Evolutionary conservation across 1,140 invertebrate species (phyloP).

Genomic region (Drosophila saltans): DNA sequence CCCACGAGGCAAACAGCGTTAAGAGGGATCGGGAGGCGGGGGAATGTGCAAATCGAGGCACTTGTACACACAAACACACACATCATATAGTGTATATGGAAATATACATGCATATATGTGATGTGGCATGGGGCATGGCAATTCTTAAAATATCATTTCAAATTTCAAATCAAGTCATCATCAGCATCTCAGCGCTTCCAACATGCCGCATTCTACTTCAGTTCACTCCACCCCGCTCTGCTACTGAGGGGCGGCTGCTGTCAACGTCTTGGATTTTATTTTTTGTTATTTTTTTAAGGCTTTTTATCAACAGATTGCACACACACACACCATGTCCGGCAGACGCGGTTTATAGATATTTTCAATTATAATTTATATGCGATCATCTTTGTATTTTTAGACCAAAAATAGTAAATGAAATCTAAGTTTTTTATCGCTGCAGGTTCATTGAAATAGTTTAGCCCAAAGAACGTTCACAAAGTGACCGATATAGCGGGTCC

Average conservation of each 20-base stretch:
- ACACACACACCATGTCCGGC: constrained; percentile 37
- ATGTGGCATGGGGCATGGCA: constrained; percentile 56
- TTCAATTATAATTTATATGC: constrained; percentile 81
- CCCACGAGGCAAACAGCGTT: constrained; percentile 48
- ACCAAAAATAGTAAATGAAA: constrained; percentile 27
- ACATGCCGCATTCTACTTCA: not conserved
- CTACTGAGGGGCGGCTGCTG: not conserved
- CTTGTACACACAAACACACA: not conserved
- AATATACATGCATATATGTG: not conserved
- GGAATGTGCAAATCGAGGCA: constrained; percentile 9
- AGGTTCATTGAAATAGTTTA: no score
- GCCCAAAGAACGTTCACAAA: no score
- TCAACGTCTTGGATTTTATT: constrained; percentile 2
- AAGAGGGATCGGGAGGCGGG: constrained; percentile 1
- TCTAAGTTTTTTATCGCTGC: no score
- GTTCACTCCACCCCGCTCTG: not conserved
- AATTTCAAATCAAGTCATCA: constrained; percentile 79
- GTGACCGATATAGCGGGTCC: no score
- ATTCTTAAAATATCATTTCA: constrained; percentile 81
- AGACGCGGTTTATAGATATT: constrained; percentile 49
- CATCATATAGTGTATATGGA: not conserved
- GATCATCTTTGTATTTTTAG: constrained; percentile 69
- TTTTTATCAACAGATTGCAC: constrained; percentile 47
- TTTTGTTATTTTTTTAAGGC: not conserved
- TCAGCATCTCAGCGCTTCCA: constrained; percentile 16